These are phyloP conservation scores for Stenurella melanura DNA, from an alignment of 2,888 invertebrate species.

Conservation along the genomic window DNA sequence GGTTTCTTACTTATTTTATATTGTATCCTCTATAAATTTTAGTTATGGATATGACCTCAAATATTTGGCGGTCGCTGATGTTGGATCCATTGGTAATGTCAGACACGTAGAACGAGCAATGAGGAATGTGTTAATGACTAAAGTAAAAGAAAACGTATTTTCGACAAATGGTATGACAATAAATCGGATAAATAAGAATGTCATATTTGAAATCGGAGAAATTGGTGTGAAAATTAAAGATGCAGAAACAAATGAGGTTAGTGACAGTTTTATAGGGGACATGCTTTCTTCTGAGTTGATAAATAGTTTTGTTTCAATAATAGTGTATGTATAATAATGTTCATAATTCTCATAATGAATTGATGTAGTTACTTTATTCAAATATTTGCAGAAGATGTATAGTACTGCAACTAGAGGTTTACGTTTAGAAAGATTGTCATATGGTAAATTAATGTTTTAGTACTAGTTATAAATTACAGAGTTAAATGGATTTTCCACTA, in stretches of 20 bases:
- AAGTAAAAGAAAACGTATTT: conserved; percentile 46
- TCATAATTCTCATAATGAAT: too few species aligned
- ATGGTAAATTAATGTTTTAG: too few species aligned
- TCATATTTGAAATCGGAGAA: conserved; percentile 75
- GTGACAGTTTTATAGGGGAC: not conserved
- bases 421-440: too few species aligned
- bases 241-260: conserved; percentile 70
- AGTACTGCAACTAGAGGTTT: too few species aligned
- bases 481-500: too few species aligned
- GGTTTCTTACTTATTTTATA: too few species aligned
- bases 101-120: conserved; percentile 75
- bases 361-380: too few species aligned
- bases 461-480: too few species aligned
- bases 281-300: too few species aligned
- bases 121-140: conserved; percentile 62
- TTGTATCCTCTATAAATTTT: not conserved
- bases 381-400: too few species aligned
- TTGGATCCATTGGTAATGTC: conserved; percentile 75
- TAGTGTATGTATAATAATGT: too few species aligned
- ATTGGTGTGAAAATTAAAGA: conserved; percentile 74
- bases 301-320: too few species aligned
- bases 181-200: conserved; percentile 64
- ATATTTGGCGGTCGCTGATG: conserved; percentile 74
- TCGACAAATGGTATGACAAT: conserved; percentile 48
- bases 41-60: conserved; percentile 72